These are phyloP conservation scores for Stenolophus ochropezus DNA, from an alignment of 2,888 invertebrate genomes.

Conservation along the genomic window DNA sequence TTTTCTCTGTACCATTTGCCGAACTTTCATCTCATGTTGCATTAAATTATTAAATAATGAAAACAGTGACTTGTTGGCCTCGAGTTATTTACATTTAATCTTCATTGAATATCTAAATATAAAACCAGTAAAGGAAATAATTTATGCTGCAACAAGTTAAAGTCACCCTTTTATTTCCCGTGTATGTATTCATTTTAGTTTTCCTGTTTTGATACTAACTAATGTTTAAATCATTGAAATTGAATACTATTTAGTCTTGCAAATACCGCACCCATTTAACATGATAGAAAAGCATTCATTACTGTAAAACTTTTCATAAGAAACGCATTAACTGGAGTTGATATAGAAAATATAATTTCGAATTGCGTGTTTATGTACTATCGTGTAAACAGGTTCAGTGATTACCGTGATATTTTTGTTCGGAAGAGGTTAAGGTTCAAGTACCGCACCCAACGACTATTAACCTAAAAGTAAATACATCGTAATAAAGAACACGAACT, in stretches of 20 bases:
- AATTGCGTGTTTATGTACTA: neutral
- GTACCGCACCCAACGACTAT: neutral
- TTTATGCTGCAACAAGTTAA: neutral
- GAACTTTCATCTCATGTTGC: neutral
- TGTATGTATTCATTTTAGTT: neutral
- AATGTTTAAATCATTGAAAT: neutral
- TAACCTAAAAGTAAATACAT: neutral
- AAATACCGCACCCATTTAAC: too few species aligned
- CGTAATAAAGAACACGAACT: too few species aligned
- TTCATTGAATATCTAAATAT: neutral
- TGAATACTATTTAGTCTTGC: too few species aligned
- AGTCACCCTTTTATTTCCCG: neutral
- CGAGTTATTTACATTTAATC: neutral
- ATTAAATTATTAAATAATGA: neutral
- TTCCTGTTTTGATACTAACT: neutral
- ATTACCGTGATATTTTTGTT: neutral
- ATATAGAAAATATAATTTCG: too few species aligned
- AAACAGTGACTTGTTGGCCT: neutral
- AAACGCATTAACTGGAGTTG: too few species aligned
- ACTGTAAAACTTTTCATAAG: too few species aligned
- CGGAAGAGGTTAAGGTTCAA: neutral
- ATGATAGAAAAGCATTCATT: too few species aligned
- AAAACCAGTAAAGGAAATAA: constrained; percentile 7
- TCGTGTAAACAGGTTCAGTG: neutral
- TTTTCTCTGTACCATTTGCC: neutral